phyloP scores from a whole-genome alignment of 2,888 invertebrate genomes.

The Chaetogeoica ovagalla region DNA sequence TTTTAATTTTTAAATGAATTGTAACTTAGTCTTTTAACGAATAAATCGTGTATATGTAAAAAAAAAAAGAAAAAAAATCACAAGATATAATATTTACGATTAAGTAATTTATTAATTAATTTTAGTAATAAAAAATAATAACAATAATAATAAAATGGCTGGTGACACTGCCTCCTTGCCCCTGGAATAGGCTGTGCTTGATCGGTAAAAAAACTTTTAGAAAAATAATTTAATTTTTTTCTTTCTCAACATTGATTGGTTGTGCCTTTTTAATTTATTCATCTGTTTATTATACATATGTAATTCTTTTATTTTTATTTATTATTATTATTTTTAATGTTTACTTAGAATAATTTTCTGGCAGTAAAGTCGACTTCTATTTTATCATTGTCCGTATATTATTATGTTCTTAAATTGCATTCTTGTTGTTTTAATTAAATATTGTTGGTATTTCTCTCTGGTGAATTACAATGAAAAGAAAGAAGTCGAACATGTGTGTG shows the following conservation, averaged over 20 bases:
- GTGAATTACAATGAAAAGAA: background rate
- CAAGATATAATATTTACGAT: conserved; percentile 37
- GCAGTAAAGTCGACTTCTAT: background rate
- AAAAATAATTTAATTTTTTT: conserved; percentile 43
- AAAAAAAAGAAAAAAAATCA: background rate
- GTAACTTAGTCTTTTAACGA: conserved; percentile 31
- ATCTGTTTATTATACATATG: conserved; percentile 10
- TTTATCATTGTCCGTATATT: background rate
- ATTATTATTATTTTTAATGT: background rate
- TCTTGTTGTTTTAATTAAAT: conserved; percentile 16
- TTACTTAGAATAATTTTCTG: conserved; percentile 13
- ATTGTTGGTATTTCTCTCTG: conserved; percentile 1
- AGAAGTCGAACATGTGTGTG: background rate
- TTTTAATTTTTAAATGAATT: conserved; percentile 42
- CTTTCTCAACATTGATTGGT: conserved; percentile 45
- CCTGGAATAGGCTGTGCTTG: conserved; percentile 49
- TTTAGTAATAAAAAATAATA: conserved; percentile 3
- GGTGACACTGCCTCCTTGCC: conserved; percentile 52
- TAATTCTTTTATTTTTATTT: conserved; percentile 1
- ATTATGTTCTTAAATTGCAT: background rate
- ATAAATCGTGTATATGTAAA: conserved; percentile 23
- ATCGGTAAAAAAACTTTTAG: conserved; percentile 34
- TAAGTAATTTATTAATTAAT: conserved; percentile 48
- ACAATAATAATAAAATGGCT: conserved; percentile 13
- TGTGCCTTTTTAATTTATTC: conserved; percentile 38